Evolutionary conservation across 2,797 vertebrate genomes (phyloP).

Genomic region (Crypturellus tataupa): DNA sequence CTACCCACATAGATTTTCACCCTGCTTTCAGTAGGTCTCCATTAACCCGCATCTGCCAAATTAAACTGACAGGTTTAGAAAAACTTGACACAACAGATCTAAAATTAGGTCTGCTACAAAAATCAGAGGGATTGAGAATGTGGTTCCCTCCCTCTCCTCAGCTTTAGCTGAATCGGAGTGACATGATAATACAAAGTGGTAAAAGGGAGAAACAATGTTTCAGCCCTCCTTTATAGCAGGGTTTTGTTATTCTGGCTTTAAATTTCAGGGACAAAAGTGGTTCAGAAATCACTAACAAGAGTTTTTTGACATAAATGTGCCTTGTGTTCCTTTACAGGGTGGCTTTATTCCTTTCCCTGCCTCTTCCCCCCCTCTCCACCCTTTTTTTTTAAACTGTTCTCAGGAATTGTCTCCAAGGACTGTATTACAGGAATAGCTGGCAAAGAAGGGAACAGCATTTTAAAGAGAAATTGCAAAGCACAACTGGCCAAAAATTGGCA

Average conservation of each 20-base stretch:
- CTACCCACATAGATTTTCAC: conserved; percentile 17
- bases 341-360: not conserved
- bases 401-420: conserved; percentile 9
- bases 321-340: conserved; percentile 35
- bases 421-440: not conserved
- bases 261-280: conserved; percentile 54
- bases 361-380: rapidly evolving
- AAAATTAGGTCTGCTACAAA: conserved; percentile 69
- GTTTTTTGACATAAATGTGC: conserved; percentile 52
- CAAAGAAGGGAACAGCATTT: conserved; percentile 29
- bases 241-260: conserved; percentile 66
- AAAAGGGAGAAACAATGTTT: conserved; percentile 67
- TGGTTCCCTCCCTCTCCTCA: conserved; percentile 58
- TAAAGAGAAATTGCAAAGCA: conserved; percentile 46
- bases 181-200: conserved; percentile 58
- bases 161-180: conserved; percentile 67
- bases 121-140: conserved; percentile 52
- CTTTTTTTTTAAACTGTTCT: not conserved
- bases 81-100: conserved; percentile 71
- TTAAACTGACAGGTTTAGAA: conserved; percentile 74
- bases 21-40: conserved; percentile 56
- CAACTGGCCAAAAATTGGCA: conserved; percentile 32
- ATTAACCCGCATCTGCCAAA: conserved; percentile 64
- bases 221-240: conserved; percentile 51
- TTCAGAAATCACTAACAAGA: conserved; percentile 65